Evolutionary conservation across 2,888 invertebrate species (phyloP), one percentile per base, ranked within the genome.

Genomic region (Hydropsyche betteni): DNA sequence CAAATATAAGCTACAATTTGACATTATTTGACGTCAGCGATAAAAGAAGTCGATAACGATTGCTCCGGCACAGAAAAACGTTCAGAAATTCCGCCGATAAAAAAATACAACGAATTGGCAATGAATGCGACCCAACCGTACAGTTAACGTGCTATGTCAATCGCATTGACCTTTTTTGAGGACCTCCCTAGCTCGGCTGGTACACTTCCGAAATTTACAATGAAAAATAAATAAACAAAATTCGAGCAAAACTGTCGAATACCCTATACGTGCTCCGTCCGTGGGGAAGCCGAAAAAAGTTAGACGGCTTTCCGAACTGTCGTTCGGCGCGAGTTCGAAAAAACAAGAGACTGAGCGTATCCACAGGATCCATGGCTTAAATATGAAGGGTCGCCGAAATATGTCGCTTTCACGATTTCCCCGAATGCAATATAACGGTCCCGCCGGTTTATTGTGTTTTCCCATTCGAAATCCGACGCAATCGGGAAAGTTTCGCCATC

Each of bases 401-500:
- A 64, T 64, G 64, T 34, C 36, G 34, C 33, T 24, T 55, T 34
- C 8, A 0, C 64, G 34, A 24, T 33, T 14, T 36, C 36, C 64
- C 12, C 36, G 58, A 55, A 16, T 72, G 72, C 72, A 72, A 72
- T 72, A 44, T 44, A 72, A 72, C n/a, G 72, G 72, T 12, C 55
- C 16, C 55, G 55, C 55, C 55, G 34, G 61, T 72, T 72, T 72
- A 72, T 72, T 72, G 72, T 72, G 55, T 72, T 72, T 72, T 58
- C 38, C 24, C 10, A 58, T 55, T 61, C 38, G 44, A 61, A 72
- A 72, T 72, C 72, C 51, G 24, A 2, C 38, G 61, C 72, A 72
- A 72, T 72, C 72, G 58, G 55, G 14, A 72, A 72, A 72, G 58
- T 72, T 72, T 72, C 44, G 33, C 72, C 72, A 72, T 72, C 72